Conservation (phyloP, 2,797 vertebrate genomes). For the Crocidura indochinensis region DNA sequence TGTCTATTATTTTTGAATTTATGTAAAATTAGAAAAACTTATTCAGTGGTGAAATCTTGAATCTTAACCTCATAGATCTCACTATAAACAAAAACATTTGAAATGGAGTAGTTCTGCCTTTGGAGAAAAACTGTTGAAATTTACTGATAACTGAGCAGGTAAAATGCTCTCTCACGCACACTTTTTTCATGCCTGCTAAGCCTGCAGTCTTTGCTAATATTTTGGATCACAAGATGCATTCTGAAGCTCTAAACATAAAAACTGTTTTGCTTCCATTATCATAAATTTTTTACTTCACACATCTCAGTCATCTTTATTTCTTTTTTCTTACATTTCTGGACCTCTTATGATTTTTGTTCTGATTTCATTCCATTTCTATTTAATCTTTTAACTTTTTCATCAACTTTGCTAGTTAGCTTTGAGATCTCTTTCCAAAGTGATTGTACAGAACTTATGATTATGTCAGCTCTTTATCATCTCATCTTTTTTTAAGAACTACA, state of each 20-base stretch:
- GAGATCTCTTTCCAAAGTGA: constrained; percentile 81
- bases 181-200: constrained; percentile 70
- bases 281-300: constrained; percentile 59
- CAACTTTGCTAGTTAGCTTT: constrained; percentile 85
- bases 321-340: constrained; percentile 62
- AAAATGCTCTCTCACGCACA: constrained; percentile 32
- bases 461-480: constrained; percentile 85
- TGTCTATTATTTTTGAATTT: constrained; percentile 17
- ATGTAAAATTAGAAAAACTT: constrained; percentile 56
- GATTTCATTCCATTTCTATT: constrained; percentile 82
- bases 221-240: constrained; percentile 53
- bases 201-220: constrained; percentile 62
- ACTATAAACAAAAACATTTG: constrained; percentile 76
- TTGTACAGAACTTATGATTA: constrained; percentile 79
- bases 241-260: constrained; percentile 71
- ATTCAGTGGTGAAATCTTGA: constrained; percentile 54
- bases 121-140: constrained; percentile 76
- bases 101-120: constrained; percentile 77
- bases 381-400: constrained; percentile 73
- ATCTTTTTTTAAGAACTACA: constrained; percentile 82
- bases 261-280: constrained; percentile 23
- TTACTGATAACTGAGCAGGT: constrained; percentile 58
- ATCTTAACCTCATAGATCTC: constrained; percentile 68
- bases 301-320: constrained; percentile 68
- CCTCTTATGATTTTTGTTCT: constrained; percentile 68